Base-by-base conservation (phyloP, 2,888 invertebrate genomes). In the Zootermopsis nevadensis region DNA sequence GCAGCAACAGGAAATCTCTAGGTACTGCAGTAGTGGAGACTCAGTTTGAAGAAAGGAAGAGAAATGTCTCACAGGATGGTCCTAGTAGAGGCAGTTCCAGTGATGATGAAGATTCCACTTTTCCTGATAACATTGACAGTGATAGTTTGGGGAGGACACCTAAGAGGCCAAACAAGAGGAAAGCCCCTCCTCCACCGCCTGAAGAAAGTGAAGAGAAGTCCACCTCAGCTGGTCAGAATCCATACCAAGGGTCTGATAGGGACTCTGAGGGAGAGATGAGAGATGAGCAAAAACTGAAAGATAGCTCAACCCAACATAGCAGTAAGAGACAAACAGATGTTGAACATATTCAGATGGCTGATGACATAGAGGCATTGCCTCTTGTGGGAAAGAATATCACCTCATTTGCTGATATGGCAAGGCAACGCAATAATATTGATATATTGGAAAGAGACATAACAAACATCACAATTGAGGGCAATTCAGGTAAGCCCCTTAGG, bases 121-220 rank as follows among this genome's bases (percentile, higher is more conserved):
- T 27, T 60, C n/a, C 60, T 60, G 48, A 80, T 8, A 80, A 76
- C 55, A 83, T 82, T 19, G 85, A 86, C 27, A 48, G 85, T 4
- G 86, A 86, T 4, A 89, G 90, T 33, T 85, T 87, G 3, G 87
- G 88, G 0, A 91, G 91, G 87, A 88, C 89, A 8, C 87, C 89
- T 1, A 94, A 93, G 86, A 94, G 93, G 88, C 92, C 91, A 72
- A 95, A 84, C 72, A 85, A 95, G 88, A 93, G 94, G 0, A 94
- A 94, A 89, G 95, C 95, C 1, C 95, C 95, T 0, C 93, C 93
- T 0, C 95, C 94, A 0, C 95, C 95, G 1, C 91, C 91, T 80
- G 84, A 86, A 30, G 84, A 89, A 27, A 83, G 82, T 19, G 84
- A 69, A 74, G 81, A 72, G n/a, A 74, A 81, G 22, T 38, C 24